phyloP scores from a whole-genome alignment of 1,140 invertebrate genomes.

The Tyrophagus putrescentiae region DNA sequence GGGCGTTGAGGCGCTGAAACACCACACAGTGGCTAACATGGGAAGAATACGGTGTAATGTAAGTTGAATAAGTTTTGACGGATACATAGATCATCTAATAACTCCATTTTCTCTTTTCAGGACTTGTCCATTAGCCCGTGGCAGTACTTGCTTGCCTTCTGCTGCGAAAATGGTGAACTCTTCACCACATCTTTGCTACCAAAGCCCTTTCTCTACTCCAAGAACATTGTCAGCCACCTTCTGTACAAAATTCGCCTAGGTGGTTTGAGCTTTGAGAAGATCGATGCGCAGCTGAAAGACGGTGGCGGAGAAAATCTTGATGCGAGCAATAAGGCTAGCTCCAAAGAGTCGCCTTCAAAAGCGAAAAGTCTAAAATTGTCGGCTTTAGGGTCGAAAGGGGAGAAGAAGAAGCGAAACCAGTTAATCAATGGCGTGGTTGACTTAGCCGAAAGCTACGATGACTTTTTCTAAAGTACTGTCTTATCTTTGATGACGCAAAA shows the following conservation, averaged over 20 bases:
- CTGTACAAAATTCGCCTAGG: neutral
- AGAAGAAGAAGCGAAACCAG: no score
- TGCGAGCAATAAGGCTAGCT: no score
- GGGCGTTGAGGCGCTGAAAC: neutral
- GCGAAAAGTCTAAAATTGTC: no score
- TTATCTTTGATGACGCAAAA: conserved; percentile 5
- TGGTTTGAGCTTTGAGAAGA: neutral
- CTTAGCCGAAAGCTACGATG: neutral
- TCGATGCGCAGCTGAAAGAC: no score
- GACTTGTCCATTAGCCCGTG: conserved; percentile 11
- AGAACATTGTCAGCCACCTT: neutral
- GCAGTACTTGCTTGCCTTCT: neutral
- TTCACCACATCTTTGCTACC: neutral
- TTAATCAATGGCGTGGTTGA: no score
- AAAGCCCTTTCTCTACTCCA: neutral
- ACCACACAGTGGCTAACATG: neutral
- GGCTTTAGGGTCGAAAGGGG: no score
- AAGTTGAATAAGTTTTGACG: neutral
- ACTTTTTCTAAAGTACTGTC: conserved; percentile 10
- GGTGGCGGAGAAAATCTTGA: no score
- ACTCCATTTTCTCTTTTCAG: neutral
- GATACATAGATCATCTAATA: neutral
- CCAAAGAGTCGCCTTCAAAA: no score
- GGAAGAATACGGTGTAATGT: neutral
- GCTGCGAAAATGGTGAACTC: neutral